Evolutionary conservation across 2,113 vertebrate genomes (phyloP).

Genomic region (Marmota flaviventris): DNA sequence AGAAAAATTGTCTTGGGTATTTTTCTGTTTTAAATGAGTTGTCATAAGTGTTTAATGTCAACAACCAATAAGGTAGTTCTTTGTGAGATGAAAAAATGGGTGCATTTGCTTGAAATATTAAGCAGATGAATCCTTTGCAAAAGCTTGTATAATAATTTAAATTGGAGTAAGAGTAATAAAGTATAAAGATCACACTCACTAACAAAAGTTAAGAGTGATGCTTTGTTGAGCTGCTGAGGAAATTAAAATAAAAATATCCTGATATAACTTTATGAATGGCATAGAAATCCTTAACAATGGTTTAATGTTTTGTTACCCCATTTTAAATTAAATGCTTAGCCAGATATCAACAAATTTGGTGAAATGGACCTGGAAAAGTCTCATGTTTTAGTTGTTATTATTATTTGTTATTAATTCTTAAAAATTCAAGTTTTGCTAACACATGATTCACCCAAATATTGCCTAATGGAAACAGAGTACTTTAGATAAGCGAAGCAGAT

Average conservation of each 20-base stretch:
- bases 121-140: conserved; percentile 15
- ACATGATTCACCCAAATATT: conserved; percentile 20
- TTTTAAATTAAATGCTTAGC: conserved; percentile 56
- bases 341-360: conserved; percentile 55
- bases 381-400: background rate
- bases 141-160: conserved; percentile 57
- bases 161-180: conserved; percentile 53
- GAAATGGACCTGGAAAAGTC: conserved; percentile 34
- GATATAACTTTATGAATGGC: conserved; percentile 31
- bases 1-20: conserved; percentile 2
- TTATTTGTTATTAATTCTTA: background rate
- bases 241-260: conserved; percentile 66
- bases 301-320: background rate
- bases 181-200: conserved; percentile 38
- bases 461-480: background rate
- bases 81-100: conserved; percentile 28
- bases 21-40: conserved; percentile 54
- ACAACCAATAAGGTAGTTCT: conserved; percentile 19
- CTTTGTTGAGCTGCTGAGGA: conserved; percentile 62
- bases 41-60: conserved; percentile 4
- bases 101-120: conserved; percentile 31
- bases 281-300: conserved; percentile 43
- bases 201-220: conserved; percentile 58
- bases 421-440: conserved; percentile 57
- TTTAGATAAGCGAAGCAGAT: background rate